Conservation (phyloP, 2,113 vertebrate species). For the Paramisgurnus dabryanus region DNA sequence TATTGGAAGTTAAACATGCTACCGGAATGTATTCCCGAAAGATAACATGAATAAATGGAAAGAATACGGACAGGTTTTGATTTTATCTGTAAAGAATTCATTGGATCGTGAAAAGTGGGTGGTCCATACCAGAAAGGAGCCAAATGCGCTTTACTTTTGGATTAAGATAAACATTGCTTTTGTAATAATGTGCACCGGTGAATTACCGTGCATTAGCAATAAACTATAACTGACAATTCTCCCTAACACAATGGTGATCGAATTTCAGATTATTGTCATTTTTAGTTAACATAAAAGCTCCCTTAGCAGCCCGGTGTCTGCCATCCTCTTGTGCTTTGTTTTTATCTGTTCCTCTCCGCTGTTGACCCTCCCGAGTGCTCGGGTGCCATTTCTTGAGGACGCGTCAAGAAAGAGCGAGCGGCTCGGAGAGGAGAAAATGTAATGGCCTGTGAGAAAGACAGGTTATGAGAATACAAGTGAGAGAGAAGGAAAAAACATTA, state of each 20-base stretch:
- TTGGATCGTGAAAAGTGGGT: background rate
- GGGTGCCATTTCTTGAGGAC: background rate
- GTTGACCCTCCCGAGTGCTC: constrained; percentile 27
- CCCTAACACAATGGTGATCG: background rate
- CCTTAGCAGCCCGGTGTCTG: background rate
- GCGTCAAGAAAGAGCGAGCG: constrained; percentile 3
- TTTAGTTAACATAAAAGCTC: constrained; percentile 19
- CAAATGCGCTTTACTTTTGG: background rate
- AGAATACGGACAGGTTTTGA: background rate
- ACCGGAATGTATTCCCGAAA: too few species aligned
- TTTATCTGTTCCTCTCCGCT: constrained; percentile 33
- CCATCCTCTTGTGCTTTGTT: constrained; percentile 22
- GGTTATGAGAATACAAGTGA: background rate
- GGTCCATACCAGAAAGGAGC: background rate
- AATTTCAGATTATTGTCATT: background rate
- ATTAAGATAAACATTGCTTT: background rate
- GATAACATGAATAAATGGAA: too few species aligned
- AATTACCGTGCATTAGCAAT: too few species aligned
- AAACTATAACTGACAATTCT: background rate
- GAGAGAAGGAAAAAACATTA: constrained; percentile 11
- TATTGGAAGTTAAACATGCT: too few species aligned
- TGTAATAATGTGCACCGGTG: background rate
- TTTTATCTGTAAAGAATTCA: background rate
- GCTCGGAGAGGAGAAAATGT: constrained; percentile 24
- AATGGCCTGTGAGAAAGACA: constrained; percentile 27